These are phyloP conservation scores for Paracentrotus lividus DNA, from an alignment of 53 echinoderm and acorn worm genomes.

Conservation along the genomic window DNA sequence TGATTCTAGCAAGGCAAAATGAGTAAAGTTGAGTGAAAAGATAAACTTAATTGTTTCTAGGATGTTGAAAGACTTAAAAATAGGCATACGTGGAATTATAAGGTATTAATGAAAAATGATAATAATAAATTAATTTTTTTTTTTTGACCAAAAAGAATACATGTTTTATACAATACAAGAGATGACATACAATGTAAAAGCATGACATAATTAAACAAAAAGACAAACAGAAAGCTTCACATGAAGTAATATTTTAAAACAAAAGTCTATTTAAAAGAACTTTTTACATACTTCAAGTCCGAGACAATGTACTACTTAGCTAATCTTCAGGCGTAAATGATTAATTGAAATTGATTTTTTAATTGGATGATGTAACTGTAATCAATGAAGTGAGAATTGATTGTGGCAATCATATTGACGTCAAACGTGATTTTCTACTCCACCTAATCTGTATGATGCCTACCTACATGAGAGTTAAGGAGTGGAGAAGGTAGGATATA, in stretches of 20 bases:
- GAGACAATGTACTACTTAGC: slow-evolving; percentile 29
- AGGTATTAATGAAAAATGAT: no score
- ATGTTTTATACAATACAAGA: no score
- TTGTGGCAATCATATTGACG: neutral
- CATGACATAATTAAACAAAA: no score
- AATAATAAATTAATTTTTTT: no score
- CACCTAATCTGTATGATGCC: neutral
- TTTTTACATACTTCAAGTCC: neutral
- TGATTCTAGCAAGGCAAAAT: neutral
- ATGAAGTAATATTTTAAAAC: no score
- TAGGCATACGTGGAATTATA: neutral
- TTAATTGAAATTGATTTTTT: neutral
- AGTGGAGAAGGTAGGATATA: neutral
- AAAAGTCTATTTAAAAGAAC: neutral
- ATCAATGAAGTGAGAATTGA: slow-evolving; percentile 10
- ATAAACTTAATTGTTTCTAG: neutral
- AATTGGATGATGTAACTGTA: slow-evolving; percentile 11
- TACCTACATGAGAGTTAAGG: neutral
- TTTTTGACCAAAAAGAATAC: no score
- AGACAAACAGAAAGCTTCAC: no score
- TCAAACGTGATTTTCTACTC: neutral
- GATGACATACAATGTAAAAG: no score
- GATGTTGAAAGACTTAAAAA: neutral
- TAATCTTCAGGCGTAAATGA: neutral
- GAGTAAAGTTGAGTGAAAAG: neutral